Percentiles rank a stretch among this genome's conserved stretches.
These are phyloP conservation scores for Hemibagrus wyckioides DNA, from an alignment of 2,113 vertebrate genomes.

Conservation along the genomic window DNA sequence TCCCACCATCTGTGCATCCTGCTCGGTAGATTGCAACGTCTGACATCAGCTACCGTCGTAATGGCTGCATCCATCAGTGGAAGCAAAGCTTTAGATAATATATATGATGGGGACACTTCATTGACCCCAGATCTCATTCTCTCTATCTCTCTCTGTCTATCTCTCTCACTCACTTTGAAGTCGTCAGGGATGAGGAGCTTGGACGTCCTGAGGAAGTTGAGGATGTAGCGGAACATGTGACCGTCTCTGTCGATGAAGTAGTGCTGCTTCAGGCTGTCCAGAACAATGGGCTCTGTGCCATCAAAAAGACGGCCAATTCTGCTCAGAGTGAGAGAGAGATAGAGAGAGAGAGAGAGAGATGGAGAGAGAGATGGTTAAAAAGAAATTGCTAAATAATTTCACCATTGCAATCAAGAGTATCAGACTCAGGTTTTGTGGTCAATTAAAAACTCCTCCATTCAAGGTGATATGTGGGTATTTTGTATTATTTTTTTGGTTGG, in stretches of 20 bases:
- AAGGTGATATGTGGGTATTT: not conserved
- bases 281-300: constrained; percentile 97
- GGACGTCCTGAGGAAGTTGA: constrained; percentile 98
- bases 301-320: constrained; percentile 98
- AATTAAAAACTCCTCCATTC: not conserved
- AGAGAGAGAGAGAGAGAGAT: constrained; percentile 19
- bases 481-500: not conserved
- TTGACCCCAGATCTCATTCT: constrained; percentile 14
- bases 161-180: constrained; percentile 90
- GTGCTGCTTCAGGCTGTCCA: constrained; percentile 99
- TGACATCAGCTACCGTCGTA: not conserved
- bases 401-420: not conserved
- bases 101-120: not conserved
- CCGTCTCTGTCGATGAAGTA: constrained; percentile 99
- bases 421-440: not conserved
- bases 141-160: not conserved
- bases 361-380: not conserved
- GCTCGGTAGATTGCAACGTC: not conserved
- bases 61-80: constrained; percentile 7
- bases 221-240: constrained; percentile 99
- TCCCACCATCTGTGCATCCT: not conserved
- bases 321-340: constrained; percentile 62
- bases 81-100: constrained; percentile 4
- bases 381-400: not conserved
- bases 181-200: constrained; percentile 98